These are phyloP conservation scores for Pristionchus fissidentatus DNA, from an alignment of 2,888 invertebrate species.

Conservation along the genomic window DNA sequence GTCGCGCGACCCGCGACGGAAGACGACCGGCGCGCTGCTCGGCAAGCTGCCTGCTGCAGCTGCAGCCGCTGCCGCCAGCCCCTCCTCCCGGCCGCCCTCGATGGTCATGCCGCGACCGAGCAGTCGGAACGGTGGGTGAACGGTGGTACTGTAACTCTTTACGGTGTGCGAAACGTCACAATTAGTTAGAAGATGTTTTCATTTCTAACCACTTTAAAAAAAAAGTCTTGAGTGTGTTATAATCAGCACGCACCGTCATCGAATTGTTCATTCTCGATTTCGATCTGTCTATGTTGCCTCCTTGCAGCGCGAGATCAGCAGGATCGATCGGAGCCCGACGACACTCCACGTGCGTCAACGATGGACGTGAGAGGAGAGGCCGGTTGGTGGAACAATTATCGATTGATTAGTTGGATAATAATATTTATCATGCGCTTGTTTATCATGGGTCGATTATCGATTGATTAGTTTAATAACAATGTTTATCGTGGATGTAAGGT, in stretches of 20 bases:
- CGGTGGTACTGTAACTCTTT: neutral
- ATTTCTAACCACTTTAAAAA: no score
- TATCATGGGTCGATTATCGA: no score
- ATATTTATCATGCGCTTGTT: no score
- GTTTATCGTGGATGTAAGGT: no score
- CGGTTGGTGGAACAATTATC: neutral
- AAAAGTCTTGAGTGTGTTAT: no score
- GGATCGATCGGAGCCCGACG: slow-evolving; percentile 2
- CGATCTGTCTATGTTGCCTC: neutral
- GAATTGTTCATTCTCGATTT: no score
- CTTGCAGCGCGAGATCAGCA: neutral
- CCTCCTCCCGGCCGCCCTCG: slow-evolving; percentile 38
- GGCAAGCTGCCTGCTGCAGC: neutral
- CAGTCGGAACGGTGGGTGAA: slow-evolving; percentile 32
- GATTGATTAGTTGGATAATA: neutral
- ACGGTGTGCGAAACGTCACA: neutral
- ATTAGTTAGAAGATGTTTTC: no score
- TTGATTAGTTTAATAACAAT: no score
- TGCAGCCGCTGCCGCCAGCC: neutral
- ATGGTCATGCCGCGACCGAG: slow-evolving; percentile 44
- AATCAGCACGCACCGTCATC: no score
- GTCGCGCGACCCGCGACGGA: slow-evolving; percentile 47
- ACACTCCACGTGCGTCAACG: slow-evolving; percentile 47
- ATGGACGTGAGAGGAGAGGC: slow-evolving; percentile 36
- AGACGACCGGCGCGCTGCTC: slow-evolving; percentile 42